Percentiles rank a stretch among this genome's conserved stretches.
Evolutionary conservation across 1,140 invertebrate species (phyloP).

Genomic region (Hyposmocoma kahamanoa): DNA sequence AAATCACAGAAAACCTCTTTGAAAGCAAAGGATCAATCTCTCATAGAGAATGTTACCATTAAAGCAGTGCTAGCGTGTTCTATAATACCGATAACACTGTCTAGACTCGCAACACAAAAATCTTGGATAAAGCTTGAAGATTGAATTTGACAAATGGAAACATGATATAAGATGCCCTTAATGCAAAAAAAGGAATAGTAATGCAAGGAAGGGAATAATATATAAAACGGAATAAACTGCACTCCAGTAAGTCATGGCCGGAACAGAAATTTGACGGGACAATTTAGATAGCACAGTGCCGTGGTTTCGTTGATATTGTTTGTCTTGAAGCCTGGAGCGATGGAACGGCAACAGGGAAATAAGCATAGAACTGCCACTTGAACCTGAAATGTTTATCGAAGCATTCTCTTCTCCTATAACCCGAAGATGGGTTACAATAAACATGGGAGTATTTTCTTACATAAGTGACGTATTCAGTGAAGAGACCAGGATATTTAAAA

Average conservation of each 20-base stretch:
- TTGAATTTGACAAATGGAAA: constrained; percentile 73
- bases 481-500: constrained; percentile 85
- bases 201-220: too few species aligned
- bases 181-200: constrained; percentile 58
- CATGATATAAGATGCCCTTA: constrained; percentile 70
- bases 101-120: constrained; percentile 73
- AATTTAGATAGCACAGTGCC: constrained; percentile 67
- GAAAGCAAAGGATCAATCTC: constrained; percentile 60
- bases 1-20: constrained; percentile 50
- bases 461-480: constrained; percentile 90
- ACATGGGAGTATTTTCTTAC: constrained; percentile 92
- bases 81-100: constrained; percentile 68
- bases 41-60: constrained; percentile 69
- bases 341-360: constrained; percentile 80
- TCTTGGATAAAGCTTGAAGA: constrained; percentile 76
- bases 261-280: constrained; percentile 73
- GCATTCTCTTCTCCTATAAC: constrained; percentile 83
- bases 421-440: constrained; percentile 88
- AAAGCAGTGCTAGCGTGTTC: constrained; percentile 74
- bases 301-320: constrained; percentile 69
- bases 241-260: constrained; percentile 72
- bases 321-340: constrained; percentile 79
- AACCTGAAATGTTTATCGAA: constrained; percentile 76
- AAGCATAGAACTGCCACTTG: constrained; percentile 81
- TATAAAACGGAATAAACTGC: constrained; percentile 60